phyloP scores from a whole-genome alignment of 53 echinoderm and acorn worm genomes.

The Henricia sp. region DNA sequence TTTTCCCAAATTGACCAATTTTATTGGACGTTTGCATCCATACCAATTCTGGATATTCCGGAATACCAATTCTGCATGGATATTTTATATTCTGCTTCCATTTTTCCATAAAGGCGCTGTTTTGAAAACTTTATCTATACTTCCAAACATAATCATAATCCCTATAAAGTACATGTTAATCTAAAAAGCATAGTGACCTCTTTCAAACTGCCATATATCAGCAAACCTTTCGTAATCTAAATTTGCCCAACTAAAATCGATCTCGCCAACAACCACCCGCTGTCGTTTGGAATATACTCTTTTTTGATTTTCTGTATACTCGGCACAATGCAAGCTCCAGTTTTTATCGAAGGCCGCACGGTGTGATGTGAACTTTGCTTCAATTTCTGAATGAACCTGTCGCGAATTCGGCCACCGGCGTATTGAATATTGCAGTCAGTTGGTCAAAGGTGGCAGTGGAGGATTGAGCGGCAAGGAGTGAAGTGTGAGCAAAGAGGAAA shows the following conservation, averaged over 20 bases:
- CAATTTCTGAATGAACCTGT: conserved; percentile 15
- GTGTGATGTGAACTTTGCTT: conserved; percentile 32
- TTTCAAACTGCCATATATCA: not conserved
- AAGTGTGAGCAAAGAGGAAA: conserved; percentile 19
- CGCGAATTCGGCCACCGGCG: not conserved
- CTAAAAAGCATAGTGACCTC: too few species aligned
- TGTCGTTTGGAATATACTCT: not conserved
- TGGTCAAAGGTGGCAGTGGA: conserved; percentile 26
- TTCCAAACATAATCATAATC: too few species aligned
- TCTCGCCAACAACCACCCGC: not conserved
- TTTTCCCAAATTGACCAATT: too few species aligned
- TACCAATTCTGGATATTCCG: too few species aligned
- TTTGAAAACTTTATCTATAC: too few species aligned
- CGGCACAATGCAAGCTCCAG: not conserved
- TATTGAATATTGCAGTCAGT: conserved; percentile 32
- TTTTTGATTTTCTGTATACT: not conserved
- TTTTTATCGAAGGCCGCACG: conserved; percentile 3
- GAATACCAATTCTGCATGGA: too few species aligned
- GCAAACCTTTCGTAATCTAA: not conserved
- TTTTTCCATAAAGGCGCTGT: too few species aligned
- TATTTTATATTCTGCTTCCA: too few species aligned
- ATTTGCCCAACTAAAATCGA: not conserved
- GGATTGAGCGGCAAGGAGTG: conserved; percentile 20
- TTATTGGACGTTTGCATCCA: too few species aligned
- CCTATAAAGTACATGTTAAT: too few species aligned